Evolutionary conservation across 2,888 invertebrate species (phyloP).

Genomic region (Troides helena): DNA sequence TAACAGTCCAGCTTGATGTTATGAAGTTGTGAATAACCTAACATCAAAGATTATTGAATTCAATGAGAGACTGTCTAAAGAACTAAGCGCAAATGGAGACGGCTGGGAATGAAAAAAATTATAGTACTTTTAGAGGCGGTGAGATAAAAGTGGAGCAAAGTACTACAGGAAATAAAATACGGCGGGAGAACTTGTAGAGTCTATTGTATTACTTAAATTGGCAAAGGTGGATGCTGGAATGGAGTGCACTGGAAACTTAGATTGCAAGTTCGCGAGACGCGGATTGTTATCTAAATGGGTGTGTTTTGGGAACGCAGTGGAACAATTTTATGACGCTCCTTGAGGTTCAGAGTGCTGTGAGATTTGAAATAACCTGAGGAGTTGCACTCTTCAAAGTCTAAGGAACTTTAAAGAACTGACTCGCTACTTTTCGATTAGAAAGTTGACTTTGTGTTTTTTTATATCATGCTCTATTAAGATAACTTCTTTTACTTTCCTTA

Average conservation of each 20-base stretch:
- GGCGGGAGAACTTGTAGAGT: constrained; percentile 34
- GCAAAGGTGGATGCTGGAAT: constrained; percentile 44
- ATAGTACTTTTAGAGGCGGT: neutral
- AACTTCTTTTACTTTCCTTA: too few relatives aligned
- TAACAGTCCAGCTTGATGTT: too few relatives aligned
- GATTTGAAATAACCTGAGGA: too few relatives aligned
- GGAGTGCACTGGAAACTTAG: constrained; percentile 54
- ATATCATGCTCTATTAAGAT: too few relatives aligned
- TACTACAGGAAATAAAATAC: constrained; percentile 36
- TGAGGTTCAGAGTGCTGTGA: neutral
- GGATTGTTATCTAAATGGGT: constrained; percentile 50
- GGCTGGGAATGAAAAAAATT: neutral
- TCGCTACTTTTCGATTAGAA: too few relatives aligned
- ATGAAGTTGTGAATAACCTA: too few relatives aligned
- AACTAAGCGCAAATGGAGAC: too few relatives aligned
- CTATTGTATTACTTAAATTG: constrained; percentile 46
- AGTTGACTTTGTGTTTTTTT: too few relatives aligned
- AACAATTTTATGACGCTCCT: constrained; percentile 19
- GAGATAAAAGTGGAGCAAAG: constrained; percentile 23
- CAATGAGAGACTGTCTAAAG: too few relatives aligned
- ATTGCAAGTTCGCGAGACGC: constrained; percentile 40
- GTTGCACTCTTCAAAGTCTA: too few relatives aligned
- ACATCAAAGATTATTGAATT: too few relatives aligned
- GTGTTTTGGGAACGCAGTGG: constrained; percentile 32
- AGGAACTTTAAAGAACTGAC: too few relatives aligned